phyloP scores from a whole-genome alignment of 1,140 invertebrate species.

The Drosophila sp. region DNA sequence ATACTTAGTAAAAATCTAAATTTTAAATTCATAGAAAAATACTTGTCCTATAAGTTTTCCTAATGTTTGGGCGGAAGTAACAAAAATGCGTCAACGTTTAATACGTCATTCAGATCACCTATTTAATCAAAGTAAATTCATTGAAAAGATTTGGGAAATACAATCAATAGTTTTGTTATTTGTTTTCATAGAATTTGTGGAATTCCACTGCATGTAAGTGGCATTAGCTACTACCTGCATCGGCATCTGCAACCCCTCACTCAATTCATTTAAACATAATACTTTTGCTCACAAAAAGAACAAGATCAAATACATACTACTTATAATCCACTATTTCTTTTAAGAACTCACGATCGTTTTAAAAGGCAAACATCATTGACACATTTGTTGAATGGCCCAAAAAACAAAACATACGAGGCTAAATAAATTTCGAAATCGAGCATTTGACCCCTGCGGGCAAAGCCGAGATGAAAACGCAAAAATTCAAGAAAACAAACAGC shows the following conservation, averaged over 20 bases:
- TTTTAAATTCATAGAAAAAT: too few species aligned
- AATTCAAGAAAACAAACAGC: background rate
- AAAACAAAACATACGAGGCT: constrained; percentile 14
- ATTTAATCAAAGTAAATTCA: too few species aligned
- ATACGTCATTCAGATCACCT: too few species aligned
- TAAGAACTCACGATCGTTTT: constrained; percentile 5
- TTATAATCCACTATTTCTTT: constrained; percentile 2
- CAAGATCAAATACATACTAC: background rate
- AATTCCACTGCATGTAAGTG: background rate
- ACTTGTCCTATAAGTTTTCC: too few species aligned
- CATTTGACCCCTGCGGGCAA: constrained; percentile 54
- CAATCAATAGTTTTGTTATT: too few species aligned
- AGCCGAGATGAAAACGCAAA: constrained; percentile 13
- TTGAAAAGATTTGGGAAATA: too few species aligned
- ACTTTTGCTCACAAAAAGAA: background rate
- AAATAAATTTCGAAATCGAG: constrained; percentile 32
- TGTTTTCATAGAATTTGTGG: background rate
- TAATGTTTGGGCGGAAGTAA: too few species aligned
- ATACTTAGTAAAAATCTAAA: too few species aligned
- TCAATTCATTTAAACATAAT: background rate
- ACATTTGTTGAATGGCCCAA: constrained; percentile 5
- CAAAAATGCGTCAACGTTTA: too few species aligned
- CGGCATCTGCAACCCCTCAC: background rate
- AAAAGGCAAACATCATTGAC: background rate
- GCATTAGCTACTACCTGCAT: background rate